Base-by-base conservation (phyloP, 2,888 invertebrate genomes). In the Thyatira batis region DNA sequence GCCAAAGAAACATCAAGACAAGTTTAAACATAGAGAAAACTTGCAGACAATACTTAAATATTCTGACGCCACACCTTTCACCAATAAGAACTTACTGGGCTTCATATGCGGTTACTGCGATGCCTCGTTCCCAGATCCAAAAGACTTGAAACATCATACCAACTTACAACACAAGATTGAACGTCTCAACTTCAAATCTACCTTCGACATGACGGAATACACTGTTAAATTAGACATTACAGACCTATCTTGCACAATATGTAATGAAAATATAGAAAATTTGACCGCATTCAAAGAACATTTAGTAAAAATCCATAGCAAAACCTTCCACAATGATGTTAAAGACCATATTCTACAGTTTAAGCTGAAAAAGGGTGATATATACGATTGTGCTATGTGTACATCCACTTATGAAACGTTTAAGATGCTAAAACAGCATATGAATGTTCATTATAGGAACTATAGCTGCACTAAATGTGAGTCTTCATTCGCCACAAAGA, bases 371-470 rank as follows among this genome's bases (percentile, higher is more conserved):
- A 82, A 84, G 45, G 89, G 87, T 0, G 87, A 87, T 0, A 67
- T 81, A 0, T 87, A 83, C 20, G 83, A 88, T 8, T 91, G 90
- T 55, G 82, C 79, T 0, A 73, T 88, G 76, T 91, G 90, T 33
- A 54, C 84, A 0, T 78, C 84, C 0, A 87, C 83, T 0, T 90
- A 89, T 49, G 90, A 90, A 46, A 90, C 89, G 0, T 91, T 89
- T 51, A 89, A 89, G 50, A 89, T 87, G 87, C 20, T 91, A 0
- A 87, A 87, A 62, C 89, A 89, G 25, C 90, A 91, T 44, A 90
- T 91, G 90, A 90, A 91, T 8, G 75, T 76, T 1, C 90, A 90
- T 59, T 90, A 89, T 21, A 67, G 66, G 0, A 89, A 90, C 20
- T 89, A 85, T 30, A 71, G 64, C 0, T 90, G 90, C n/a, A 60